Base-by-base conservation (phyloP, 2,113 vertebrate species). In the Vulpes ferrilata region DNA sequence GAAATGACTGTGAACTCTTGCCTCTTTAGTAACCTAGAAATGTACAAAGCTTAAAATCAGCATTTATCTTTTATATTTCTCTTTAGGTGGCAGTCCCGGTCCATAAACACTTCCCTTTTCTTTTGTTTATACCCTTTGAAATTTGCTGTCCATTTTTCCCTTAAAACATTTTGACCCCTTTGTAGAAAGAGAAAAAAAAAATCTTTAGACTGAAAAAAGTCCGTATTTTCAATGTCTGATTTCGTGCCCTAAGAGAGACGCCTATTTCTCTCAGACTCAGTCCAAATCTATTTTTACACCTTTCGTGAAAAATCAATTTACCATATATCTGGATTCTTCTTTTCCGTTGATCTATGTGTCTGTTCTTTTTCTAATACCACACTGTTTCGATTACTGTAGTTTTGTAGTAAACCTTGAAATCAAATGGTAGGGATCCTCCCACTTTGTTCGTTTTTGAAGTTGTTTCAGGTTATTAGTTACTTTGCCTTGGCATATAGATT, bases 221-320 rank as follows among this genome's bases (percentile, higher is more conserved):
- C 57, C 27, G 12, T 91, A 60, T 91, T 97, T 98, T 22, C 10
- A 81, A 51, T 19, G 96, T 76, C 13, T 91, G 17, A 53, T 89
- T 86, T 76, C 86, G 55, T 85, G n/a, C 38, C 17, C 11, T 67
- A 87, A 35, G 27, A 92, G 90, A 20, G 30, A 81, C 67, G 43
- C 48, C 23, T 95, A 53, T 95, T 93, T 96, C 38, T 90, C 57
- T 86, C 19, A 91, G 59, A 69, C 6, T 25, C 84, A 78, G 51
- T 43, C 27, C 38, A 60, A 84, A 64, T 71, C 30, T 27, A 16
- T 71, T 87, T 93, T 65, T 90, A 79, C 20, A 71, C 16, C 25
- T 88, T 95, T 51, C 55, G 10, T 43, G 22, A 96, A 88, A 91
- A 92, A 76, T 53, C 32, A 79, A 0, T 83, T 90, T 87, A 32